Percentiles rank a stretch among this genome's conserved stretches.
Evolutionary conservation across 2,113 vertebrate species (phyloP).

Genomic region (Antidorcas marsupialis): DNA sequence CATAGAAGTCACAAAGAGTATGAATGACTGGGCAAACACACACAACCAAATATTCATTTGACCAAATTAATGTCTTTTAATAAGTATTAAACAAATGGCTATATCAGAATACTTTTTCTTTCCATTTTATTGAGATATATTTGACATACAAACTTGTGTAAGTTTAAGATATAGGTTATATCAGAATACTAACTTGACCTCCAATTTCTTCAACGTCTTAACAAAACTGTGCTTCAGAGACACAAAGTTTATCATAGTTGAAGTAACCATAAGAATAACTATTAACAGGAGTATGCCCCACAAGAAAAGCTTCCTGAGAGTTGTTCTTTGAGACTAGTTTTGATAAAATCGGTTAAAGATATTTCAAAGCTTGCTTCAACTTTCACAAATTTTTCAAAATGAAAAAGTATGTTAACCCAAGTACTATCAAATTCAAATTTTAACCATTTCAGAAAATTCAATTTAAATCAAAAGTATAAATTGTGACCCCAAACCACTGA

Average conservation of each 20-base stretch:
- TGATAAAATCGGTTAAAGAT: neutral
- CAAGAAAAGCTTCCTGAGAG: neutral
- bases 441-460: constrained; percentile 23
- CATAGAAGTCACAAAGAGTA: neutral
- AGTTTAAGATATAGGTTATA: neutral
- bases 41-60: neutral
- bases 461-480: constrained; percentile 10
- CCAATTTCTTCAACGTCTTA: constrained; percentile 4
- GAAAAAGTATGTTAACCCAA: neutral
- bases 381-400: constrained; percentile 8
- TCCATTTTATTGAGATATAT: neutral
- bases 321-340: neutral
- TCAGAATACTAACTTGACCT: neutral
- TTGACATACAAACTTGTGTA: neutral
- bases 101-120: neutral
- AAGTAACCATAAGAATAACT: neutral
- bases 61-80: constrained; percentile 35
- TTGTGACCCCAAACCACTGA: neutral
- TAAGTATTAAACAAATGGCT: neutral
- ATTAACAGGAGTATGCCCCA: neutral
- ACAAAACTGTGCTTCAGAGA: neutral
- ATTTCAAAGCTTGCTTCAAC: neutral
- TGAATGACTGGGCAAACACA: neutral
- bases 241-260: neutral
- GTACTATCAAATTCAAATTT: constrained; percentile 16